Evolutionary conservation across 1,140 invertebrate genomes (phyloP).

Genomic region (Phymorhynchus buccinoides): DNA sequence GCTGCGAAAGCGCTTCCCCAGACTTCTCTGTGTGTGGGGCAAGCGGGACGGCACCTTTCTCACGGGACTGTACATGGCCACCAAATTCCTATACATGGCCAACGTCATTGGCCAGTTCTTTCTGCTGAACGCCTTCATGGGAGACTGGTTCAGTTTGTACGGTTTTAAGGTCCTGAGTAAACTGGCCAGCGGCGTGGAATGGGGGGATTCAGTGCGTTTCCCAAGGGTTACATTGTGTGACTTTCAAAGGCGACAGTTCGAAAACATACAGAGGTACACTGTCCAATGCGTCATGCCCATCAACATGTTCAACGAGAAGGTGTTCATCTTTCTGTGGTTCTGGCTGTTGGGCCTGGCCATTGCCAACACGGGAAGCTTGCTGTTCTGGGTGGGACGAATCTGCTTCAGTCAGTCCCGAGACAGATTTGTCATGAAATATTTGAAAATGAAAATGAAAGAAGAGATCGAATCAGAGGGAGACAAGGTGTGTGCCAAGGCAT

Average conservation of each 20-base stretch:
- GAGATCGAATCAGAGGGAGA: slow-evolving; percentile 61
- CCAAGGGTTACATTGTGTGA: slow-evolving; percentile 73
- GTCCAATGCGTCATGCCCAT: slow-evolving; percentile 77
- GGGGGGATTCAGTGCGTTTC: slow-evolving; percentile 69
- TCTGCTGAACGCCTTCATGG: slow-evolving; percentile 75
- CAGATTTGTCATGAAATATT: slow-evolving; percentile 68
- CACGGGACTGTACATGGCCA: slow-evolving; percentile 74
- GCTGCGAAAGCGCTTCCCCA: slow-evolving; percentile 59
- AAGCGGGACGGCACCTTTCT: slow-evolving; percentile 75
- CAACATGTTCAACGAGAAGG: slow-evolving; percentile 78
- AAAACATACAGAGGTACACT: slow-evolving; percentile 67
- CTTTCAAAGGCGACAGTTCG: slow-evolving; percentile 75
- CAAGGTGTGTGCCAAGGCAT: slow-evolving; percentile 60
- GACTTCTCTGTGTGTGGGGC: slow-evolving; percentile 68
- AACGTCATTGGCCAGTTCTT: slow-evolving; percentile 76
- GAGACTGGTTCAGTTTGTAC: slow-evolving; percentile 74
- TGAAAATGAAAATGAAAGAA: slow-evolving; percentile 63
- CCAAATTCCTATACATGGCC: slow-evolving; percentile 74
- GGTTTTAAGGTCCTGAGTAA: slow-evolving; percentile 74
- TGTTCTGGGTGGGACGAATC: slow-evolving; percentile 65
- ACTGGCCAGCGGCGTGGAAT: slow-evolving; percentile 72
- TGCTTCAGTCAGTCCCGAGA: slow-evolving; percentile 60
- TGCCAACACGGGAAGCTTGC: slow-evolving; percentile 62
- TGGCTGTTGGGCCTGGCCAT: slow-evolving; percentile 69
- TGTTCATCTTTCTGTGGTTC: slow-evolving; percentile 73